Evolutionary conservation across 2,113 vertebrate genomes (phyloP), one percentile per base, ranked within the genome.

Genomic region (Cinclus cinclus): DNA sequence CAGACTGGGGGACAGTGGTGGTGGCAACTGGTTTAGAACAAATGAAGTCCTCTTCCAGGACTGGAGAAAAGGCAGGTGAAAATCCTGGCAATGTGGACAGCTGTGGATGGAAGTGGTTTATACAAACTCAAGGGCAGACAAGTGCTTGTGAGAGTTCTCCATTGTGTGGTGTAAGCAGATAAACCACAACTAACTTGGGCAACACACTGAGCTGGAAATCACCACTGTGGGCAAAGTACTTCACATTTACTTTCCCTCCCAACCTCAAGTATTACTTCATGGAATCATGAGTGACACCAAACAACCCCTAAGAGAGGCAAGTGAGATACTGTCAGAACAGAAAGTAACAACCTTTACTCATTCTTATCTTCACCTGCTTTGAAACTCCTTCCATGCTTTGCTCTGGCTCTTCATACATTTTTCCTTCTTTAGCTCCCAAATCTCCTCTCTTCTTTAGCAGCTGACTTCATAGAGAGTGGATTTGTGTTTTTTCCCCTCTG

Each of bases 61-160:
- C 22, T 9, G n/a, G 37, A 44, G 15, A 58, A 59, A 18, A 86
- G 20, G 11, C n/a, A 64, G 35, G 71, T 52, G 37, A 28, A 62
- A 68, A 52, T 44, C 11, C 41, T 69, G n/a, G 25, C 37, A 44
- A 12, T 0, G 0, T 11, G 16, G 53, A 44, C 0, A 0, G 71
- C 7, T 20, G 8, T 28, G 33, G 46, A 52, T 46, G n/a, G 8
- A 75, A 87, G 35, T 2, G 2, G 68, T 86, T 89, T 83, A 90
- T 31, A 56, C 31, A 53, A 50, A 56, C 55, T 89, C 46, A 58
- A 92, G 67, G 37, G 28, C 22, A 90, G 24, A 69, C 24, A 80
- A 89, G 76, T 60, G 41, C 55, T 70, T 62, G 46, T 28, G 46
- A 53, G 46, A 90, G 31, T 37, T 41, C 44, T 83, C 18, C 23